These are phyloP conservation scores for Corythaeola cristata DNA, from an alignment of 2,113 vertebrate species.

Conservation along the genomic window DNA sequence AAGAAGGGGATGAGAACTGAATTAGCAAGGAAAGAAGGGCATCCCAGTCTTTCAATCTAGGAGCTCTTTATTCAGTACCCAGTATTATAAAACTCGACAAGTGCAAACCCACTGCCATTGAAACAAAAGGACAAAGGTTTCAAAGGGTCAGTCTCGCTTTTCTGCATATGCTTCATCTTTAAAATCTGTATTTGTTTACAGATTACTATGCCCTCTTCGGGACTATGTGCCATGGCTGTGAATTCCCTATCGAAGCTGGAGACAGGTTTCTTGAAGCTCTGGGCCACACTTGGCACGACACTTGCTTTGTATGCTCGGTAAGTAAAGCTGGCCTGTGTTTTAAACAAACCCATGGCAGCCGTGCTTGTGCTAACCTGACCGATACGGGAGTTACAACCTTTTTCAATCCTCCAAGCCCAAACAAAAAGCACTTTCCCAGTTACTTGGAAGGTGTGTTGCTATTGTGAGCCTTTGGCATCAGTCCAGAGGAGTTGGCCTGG, in stretches of 20 bases:
- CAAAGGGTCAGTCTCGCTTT: not conserved
- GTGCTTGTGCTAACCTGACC: not conserved
- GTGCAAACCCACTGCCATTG: not conserved
- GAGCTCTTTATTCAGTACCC: not conserved
- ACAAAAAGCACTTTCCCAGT: constrained; percentile 13
- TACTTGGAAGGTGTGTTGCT: constrained; percentile 20
- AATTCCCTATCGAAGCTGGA: constrained; percentile 97
- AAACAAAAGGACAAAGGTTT: not conserved
- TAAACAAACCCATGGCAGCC: not conserved
- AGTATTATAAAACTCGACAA: not conserved
- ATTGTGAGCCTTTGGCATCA: not conserved
- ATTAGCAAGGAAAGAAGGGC: not conserved
- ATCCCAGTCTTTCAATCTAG: rapidly evolving
- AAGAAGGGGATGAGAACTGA: not conserved
- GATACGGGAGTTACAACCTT: not conserved
- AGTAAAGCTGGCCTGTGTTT: constrained; percentile 29
- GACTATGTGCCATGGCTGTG: constrained; percentile 92
- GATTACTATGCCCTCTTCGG: constrained; percentile 94
- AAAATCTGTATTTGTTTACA: constrained; percentile 50
- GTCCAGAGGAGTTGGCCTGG: not conserved
- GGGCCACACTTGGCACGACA: constrained; percentile 95
- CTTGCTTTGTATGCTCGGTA: constrained; percentile 96
- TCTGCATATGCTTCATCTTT: not conserved
- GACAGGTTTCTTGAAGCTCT: constrained; percentile 95
- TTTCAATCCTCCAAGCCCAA: not conserved